Percentiles rank a stretch among this genome's conserved stretches.
Conservation (phyloP, 2,888 invertebrate species). For the Spodoptera littoralis region DNA sequence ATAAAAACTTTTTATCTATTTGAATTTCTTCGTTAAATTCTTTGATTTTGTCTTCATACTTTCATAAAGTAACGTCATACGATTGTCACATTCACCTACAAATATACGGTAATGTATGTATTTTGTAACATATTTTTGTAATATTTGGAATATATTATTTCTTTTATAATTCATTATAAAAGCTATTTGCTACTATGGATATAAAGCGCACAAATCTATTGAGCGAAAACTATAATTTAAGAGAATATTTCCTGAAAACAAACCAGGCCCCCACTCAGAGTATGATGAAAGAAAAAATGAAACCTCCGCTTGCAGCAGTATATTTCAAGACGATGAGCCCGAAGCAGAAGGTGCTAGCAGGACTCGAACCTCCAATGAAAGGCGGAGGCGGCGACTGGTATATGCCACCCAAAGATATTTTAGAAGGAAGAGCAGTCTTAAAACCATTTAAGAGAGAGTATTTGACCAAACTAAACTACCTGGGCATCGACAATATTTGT, state of each 20-base stretch:
- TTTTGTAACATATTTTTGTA: constrained; percentile 3
- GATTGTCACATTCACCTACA: too few species aligned
- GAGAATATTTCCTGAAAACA: constrained; percentile 75
- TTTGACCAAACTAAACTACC: constrained; percentile 70
- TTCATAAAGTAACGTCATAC: too few species aligned
- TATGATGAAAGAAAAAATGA: constrained; percentile 77
- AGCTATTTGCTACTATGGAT: constrained; percentile 30
- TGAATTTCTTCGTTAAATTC: too few species aligned
- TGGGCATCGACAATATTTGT: constrained; percentile 72
- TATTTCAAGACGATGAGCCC: constrained; percentile 80
- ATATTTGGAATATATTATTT: constrained; percentile 9
- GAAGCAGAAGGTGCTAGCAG: constrained; percentile 76
- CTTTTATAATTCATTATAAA: constrained; percentile 14
- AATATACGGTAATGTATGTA: neutral
- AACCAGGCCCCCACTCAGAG: constrained; percentile 79
- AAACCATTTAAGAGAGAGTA: constrained; percentile 72
- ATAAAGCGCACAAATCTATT: constrained; percentile 51
- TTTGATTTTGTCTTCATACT: too few species aligned
- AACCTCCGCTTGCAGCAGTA: constrained; percentile 74
- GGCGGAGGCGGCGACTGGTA: constrained; percentile 82
- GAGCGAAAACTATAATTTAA: constrained; percentile 75
- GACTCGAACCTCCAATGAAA: constrained; percentile 78
- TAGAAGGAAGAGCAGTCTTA: constrained; percentile 73
- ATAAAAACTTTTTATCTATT: too few species aligned
- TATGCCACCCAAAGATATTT: constrained; percentile 74